Evolutionary conservation across 92 coral and sea anemone species (phyloP).

Genomic region (Epizoanthus fatuus): DNA sequence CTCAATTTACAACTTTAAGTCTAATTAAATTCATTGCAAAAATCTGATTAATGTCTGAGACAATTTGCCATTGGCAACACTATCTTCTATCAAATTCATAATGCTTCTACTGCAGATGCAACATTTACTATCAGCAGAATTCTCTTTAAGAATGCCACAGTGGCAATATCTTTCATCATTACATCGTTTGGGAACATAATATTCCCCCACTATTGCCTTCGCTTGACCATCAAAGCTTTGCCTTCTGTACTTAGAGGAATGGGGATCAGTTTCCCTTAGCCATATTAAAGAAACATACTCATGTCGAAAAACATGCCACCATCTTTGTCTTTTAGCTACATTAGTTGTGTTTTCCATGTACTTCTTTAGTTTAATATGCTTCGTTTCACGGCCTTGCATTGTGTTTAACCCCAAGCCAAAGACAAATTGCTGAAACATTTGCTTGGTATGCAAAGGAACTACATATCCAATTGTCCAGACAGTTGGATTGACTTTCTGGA

Average conservation of each 20-base stretch:
- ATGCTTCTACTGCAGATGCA: slow-evolving; percentile 35
- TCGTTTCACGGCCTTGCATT: slow-evolving; percentile 81
- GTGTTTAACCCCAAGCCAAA: slow-evolving; percentile 81
- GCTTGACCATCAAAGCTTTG: too few relatives aligned
- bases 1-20: not conserved
- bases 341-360: slow-evolving; percentile 76
- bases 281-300: slow-evolving; percentile 65
- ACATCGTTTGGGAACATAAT: too few relatives aligned
- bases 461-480: slow-evolving; percentile 84
- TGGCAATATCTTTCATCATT: slow-evolving; percentile 12
- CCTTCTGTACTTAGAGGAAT: slow-evolving; percentile 14
- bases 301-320: slow-evolving; percentile 78
- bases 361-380: slow-evolving; percentile 63
- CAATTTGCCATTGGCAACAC: slow-evolving; percentile 31
- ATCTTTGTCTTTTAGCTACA: slow-evolving; percentile 64
- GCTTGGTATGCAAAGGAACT: slow-evolving; percentile 69
- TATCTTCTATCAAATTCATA: slow-evolving; percentile 29
- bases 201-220: too few relatives aligned
- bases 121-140: slow-evolving; percentile 44
- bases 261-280: not conserved
- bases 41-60: not conserved
- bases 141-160: slow-evolving; percentile 29
- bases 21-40: slow-evolving; percentile 6
- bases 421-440: slow-evolving; percentile 65
- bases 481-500: slow-evolving; percentile 63